Evolutionary conservation across 2,113 vertebrate genomes (phyloP).

Genomic region (Tragelaphus scriptus): DNA sequence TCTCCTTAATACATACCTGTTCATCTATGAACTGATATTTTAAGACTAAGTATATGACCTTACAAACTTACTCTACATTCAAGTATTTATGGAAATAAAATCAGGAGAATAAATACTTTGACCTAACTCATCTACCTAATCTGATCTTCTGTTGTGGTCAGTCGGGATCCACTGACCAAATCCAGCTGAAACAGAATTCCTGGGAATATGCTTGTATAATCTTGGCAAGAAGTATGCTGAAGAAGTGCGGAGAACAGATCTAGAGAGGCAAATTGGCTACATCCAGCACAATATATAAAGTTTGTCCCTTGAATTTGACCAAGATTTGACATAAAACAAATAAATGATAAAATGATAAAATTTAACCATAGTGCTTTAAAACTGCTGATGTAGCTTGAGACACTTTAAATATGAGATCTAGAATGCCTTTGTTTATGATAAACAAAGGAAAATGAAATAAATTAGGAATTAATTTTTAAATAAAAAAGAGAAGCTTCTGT

Average conservation of each 20-base stretch:
- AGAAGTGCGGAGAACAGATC: background rate
- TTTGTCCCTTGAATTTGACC: background rate
- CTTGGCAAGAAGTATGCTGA: background rate
- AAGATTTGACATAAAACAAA: background rate
- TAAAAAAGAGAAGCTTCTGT: background rate
- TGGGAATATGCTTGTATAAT: background rate
- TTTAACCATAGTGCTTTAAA: background rate
- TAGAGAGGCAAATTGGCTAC: background rate
- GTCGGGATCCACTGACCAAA: background rate
- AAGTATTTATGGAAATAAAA: background rate
- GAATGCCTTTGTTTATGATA: background rate
- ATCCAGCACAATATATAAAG: background rate
- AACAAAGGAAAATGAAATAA: background rate
- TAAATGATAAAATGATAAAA: background rate
- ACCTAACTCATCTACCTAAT: background rate
- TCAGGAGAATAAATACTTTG: background rate
- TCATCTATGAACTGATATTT: background rate
- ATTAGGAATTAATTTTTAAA: background rate
- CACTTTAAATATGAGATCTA: background rate
- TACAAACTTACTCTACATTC: too few relatives aligned
- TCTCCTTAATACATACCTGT: too few relatives aligned
- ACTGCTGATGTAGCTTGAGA: background rate
- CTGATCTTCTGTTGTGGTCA: background rate
- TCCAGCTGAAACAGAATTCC: background rate
- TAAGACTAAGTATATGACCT: background rate